These are phyloP conservation scores for Bemisia tabaci DNA, from an alignment of 1,140 invertebrate genomes.

Conservation along the genomic window DNA sequence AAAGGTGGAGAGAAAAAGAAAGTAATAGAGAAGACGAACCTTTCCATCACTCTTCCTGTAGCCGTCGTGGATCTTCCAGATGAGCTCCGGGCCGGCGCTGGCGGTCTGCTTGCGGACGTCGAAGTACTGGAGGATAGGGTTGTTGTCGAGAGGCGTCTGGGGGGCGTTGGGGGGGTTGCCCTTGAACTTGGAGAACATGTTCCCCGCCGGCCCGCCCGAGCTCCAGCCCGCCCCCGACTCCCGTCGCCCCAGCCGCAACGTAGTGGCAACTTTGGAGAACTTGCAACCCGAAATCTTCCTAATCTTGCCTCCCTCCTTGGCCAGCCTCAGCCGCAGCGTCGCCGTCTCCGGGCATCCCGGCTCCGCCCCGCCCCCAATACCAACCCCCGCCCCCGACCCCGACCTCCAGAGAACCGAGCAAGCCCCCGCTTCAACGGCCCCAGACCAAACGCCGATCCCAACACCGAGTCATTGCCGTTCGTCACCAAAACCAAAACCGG, in stretches of 20 bases:
- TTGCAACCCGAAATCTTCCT: neutral
- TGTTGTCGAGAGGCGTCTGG: constrained; percentile 48
- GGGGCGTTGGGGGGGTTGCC: constrained; percentile 37
- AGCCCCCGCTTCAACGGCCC: neutral
- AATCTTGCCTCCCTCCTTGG: neutral
- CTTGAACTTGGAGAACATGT: constrained; percentile 63
- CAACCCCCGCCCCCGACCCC: neutral
- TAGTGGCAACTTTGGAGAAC: neutral
- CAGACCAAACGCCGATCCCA: neutral
- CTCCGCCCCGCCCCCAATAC: neutral
- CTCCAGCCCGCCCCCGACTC: constrained; percentile 17
- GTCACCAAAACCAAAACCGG: too few relatives aligned
- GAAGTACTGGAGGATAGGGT: constrained; percentile 78
- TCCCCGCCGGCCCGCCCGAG: constrained; percentile 29
- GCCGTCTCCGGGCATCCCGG: neutral
- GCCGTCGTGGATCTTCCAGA: constrained; percentile 87
- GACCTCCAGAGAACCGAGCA: neutral
- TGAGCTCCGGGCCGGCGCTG: constrained; percentile 76
- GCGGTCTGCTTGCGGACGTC: constrained; percentile 76
- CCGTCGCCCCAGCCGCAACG: constrained; percentile 8
- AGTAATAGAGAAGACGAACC: constrained; percentile 39
- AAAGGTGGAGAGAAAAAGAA: constrained; percentile 1
- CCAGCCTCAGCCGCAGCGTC: neutral
- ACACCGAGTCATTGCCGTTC: neutral
- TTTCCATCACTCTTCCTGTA: constrained; percentile 77